Evolutionary conservation across 2,888 invertebrate genomes (phyloP), one percentile per base, ranked within the genome.

Genomic region (Pandemis corylana): DNA sequence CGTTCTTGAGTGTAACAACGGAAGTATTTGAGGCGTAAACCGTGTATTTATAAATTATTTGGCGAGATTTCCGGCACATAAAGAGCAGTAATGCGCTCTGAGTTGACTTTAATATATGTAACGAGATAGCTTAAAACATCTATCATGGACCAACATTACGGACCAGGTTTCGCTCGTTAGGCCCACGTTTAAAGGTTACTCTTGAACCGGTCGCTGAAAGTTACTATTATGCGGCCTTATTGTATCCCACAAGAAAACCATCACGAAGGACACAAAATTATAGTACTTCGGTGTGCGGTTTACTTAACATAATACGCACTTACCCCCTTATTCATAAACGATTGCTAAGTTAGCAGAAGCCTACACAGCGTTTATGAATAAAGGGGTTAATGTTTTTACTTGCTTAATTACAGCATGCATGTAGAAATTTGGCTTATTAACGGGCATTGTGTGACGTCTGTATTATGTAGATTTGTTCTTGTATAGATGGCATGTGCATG

Each of bases 101-200:
- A 66, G 28, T 70, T 70, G 74, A 69, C 74, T 59, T 51, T 74
- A 74, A 74, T 69, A 41, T 68, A 74, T 74, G 74, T 53, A 69
- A 65, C 49, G 12, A 61, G 74, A 62, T 53, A 71, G 46, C 53
- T 71, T 62, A 46, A 75, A 46, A 41, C 66, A 75, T 70, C 46
- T 53, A 63, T 71, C 67, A 62, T 75, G 46, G 64, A 62, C 66
- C 67, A 63, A 62, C 51, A 36, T 70, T 71, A 62, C 36, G 51
- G 44, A 20, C 69, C 51, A 36, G 66, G 66, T 75, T 75, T 75
- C 70, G 46, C 75, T 70, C 75, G 67, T 75, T 75, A 75, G 75
- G 62, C 53, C 64, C 20, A 28, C 61, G 73, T 74, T 72, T 69
- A 59, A 70, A 70, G 70, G 65, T 69, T 53, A 36, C 65, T 46